phyloP scores from a whole-genome alignment of 2,888 invertebrate species.

The Fragum whitleyi region DNA sequence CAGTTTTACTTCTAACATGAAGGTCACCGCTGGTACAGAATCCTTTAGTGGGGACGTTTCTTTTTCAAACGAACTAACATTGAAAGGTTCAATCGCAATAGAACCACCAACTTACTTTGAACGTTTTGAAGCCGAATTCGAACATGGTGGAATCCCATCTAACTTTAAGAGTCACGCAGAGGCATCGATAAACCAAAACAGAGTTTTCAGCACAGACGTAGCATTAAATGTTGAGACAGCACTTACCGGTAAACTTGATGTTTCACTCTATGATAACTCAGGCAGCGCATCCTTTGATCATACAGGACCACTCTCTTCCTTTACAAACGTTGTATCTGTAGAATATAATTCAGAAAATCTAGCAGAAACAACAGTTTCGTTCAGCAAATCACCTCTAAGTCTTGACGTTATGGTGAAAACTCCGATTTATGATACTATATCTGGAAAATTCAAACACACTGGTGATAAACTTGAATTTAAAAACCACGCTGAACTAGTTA shows the following conservation, averaged over 20 bases:
- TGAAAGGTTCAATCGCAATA: conserved; percentile 3
- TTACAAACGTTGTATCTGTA: conserved; percentile 10
- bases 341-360: conserved; percentile 26
- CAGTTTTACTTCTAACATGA: neutral
- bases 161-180: conserved; percentile 42
- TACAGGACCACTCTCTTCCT: conserved; percentile 45
- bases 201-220: conserved; percentile 54
- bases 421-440: conserved; percentile 22
- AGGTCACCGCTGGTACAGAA: neutral
- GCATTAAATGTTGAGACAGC: conserved; percentile 38
- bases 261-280: conserved; percentile 4
- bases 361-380: conserved; percentile 22
- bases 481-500: conserved; percentile 47
- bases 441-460: conserved; percentile 43
- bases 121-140: conserved; percentile 19
- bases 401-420: neutral
- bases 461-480: conserved; percentile 42
- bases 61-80: conserved; percentile 24
- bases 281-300: conserved; percentile 43
- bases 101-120: neutral
- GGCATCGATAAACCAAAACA: conserved; percentile 31
- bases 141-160: conserved; percentile 21
- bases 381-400: conserved; percentile 1
- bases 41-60: neutral
- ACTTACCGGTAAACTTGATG: conserved; percentile 1